Base-by-base conservation (phyloP, 2,797 vertebrate genomes). In the Pteronotus mesoamericanus region DNA sequence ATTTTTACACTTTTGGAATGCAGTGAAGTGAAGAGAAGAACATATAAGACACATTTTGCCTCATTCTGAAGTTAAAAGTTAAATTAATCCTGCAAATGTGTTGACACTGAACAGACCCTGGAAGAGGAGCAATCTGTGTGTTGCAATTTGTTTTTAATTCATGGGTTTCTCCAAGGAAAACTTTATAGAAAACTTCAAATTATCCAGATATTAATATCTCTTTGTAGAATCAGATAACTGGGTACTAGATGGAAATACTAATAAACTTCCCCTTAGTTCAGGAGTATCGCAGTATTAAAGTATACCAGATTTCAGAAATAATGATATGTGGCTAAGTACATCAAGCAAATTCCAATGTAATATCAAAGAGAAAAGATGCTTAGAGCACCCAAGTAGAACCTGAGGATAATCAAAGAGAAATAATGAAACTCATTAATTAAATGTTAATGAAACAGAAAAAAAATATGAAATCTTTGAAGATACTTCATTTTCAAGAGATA, bases 361-460 rank as follows among this genome's bases (percentile, higher is more conserved):
- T 91, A 80, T 57, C 64, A 89, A 77, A 89, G 11, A 71, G 19
- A 93, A 85, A 97, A 32, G 32, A 77, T 80, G 14, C 71, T 66
- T 75, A 80, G 24, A 66, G 51, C 42, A 80, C 15, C 10, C 64
- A 88, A 34, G 32, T 61, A 77, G 51, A 93, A 89, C 26, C 37
- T 59, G 53, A 72, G n/a, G 10, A 5, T 93, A 84, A 91, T 71
- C 44, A 85, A 85, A 91, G 55, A 79, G 14, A 88, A 90, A 88
- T 29, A 74, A 75, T 75, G 51, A 77, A 95, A 86, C 1, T 42
- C 2, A 15, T 68, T 89, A 80, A 93, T 91, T 94, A 29, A 72
- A 94, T 94, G 75, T 83, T 57, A 90, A 68, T 44, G 39, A 89
- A 89, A 89, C n/a, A 93, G 42, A 84, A 51, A 77, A 32, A 83